Evolutionary conservation across 2,888 invertebrate species (phyloP).

Genomic region (Agriotes lineatus): DNA sequence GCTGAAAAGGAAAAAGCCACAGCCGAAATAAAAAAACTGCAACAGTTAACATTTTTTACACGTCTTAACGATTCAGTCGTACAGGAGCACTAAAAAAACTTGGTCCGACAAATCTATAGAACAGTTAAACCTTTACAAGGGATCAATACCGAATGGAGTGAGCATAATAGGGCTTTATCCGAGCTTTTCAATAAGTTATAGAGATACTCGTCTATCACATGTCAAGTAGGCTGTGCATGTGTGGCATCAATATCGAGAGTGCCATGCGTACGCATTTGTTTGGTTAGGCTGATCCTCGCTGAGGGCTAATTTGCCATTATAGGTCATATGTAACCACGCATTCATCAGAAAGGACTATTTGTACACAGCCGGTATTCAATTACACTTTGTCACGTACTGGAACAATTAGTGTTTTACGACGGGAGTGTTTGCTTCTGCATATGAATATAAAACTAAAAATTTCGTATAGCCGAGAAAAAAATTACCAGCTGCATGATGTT

Average conservation of each 20-base stretch:
- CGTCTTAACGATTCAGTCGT: no score
- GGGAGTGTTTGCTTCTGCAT: no score
- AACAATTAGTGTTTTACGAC: slow-evolving; percentile 5
- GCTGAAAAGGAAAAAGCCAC: no score
- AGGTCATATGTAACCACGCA: slow-evolving; percentile 45
- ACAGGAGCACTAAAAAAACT: no score
- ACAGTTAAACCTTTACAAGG: slow-evolving; percentile 41
- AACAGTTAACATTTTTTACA: no score
- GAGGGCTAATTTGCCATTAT: slow-evolving; percentile 50
- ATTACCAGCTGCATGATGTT: no score
- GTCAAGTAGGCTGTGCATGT: slow-evolving; percentile 44
- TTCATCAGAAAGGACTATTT: slow-evolving; percentile 39
- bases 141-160: slow-evolving; percentile 45
- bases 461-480: no score
- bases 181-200: slow-evolving; percentile 47
- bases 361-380: slow-evolving; percentile 25
- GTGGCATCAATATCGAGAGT: slow-evolving; percentile 47
- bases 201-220: slow-evolving; percentile 47
- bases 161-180: slow-evolving; percentile 38
- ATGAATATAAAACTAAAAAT: no score
- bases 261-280: slow-evolving; percentile 48
- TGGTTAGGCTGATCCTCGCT: slow-evolving; percentile 54
- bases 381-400: slow-evolving; percentile 27
- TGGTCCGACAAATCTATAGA: slow-evolving; percentile 21
- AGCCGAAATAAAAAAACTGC: no score